phyloP scores from a whole-genome alignment of 2,797 vertebrate genomes.

The Arnoldichthys spilopterus region DNA sequence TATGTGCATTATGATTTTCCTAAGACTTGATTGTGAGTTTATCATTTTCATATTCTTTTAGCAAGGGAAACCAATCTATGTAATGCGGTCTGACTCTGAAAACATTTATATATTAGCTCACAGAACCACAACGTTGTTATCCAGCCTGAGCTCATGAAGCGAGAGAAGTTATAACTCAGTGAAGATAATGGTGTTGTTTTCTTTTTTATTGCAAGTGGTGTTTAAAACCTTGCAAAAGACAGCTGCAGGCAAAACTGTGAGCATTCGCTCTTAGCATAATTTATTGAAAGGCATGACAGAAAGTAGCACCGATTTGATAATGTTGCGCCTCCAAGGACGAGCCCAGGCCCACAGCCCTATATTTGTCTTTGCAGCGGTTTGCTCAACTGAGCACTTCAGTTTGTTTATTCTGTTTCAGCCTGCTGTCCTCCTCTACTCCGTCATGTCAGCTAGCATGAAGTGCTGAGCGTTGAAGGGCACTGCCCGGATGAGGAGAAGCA shows the following conservation, averaged over 20 bases:
- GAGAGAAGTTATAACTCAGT: not conserved
- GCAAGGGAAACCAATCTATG: not conserved
- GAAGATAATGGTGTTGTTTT: not conserved
- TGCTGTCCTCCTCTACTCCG: not conserved
- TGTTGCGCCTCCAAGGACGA: slow-evolving; percentile 23
- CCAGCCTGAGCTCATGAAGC: not conserved
- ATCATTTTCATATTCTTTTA: not conserved
- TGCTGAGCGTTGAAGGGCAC: slow-evolving; percentile 25
- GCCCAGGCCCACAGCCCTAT: not conserved
- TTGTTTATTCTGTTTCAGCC: slow-evolving; percentile 22
- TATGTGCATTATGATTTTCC: no score
- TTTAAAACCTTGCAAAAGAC: not conserved
- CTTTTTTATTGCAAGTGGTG: not conserved
- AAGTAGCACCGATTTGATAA: slow-evolving; percentile 18
- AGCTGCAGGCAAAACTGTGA: not conserved
- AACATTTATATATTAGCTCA: not conserved
- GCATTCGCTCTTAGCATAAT: not conserved
- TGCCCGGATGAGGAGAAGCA: slow-evolving; percentile 1
- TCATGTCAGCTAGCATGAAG: slow-evolving; percentile 28
- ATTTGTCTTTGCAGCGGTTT: slow-evolving; percentile 11
- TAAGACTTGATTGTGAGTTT: no score
- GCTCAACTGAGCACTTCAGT: not conserved
- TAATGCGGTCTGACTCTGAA: not conserved
- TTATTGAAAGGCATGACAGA: slow-evolving; percentile 19
- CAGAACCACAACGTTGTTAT: not conserved